phyloP scores from a whole-genome alignment of 2,888 invertebrate species.

The Andrena bucephala region DNA sequence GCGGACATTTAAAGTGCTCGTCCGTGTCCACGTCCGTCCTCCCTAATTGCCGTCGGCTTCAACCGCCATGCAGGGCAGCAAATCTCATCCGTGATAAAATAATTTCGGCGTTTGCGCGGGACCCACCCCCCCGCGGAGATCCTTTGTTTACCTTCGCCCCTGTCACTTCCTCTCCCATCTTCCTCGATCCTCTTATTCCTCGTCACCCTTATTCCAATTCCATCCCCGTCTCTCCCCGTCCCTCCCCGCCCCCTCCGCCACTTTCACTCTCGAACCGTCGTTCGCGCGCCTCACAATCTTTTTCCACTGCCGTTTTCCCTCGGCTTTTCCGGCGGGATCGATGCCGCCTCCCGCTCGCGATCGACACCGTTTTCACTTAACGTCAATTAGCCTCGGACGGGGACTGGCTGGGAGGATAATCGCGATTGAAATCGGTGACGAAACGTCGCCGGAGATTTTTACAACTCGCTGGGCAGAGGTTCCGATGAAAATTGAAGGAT shows the following conservation, averaged over 20 bases:
- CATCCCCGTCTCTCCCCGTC: background rate
- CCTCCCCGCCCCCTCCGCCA: background rate
- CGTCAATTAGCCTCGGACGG: constrained; percentile 38
- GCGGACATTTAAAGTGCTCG: constrained; percentile 82
- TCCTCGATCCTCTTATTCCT: background rate
- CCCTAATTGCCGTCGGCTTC: constrained; percentile 78
- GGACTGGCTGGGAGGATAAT: constrained; percentile 11
- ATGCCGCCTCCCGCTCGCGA: constrained; percentile 28
- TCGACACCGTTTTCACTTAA: constrained; percentile 50
- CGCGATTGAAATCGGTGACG: background rate
- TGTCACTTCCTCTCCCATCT: constrained; percentile 17
- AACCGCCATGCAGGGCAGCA: constrained; percentile 55
- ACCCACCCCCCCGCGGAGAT: background rate
- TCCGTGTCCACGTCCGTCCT: constrained; percentile 81
- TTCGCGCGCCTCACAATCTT: constrained; percentile 2
- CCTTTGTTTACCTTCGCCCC: constrained; percentile 15
- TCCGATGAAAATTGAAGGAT: background rate
- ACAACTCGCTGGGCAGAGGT: background rate
- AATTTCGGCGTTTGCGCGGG: constrained; percentile 47
- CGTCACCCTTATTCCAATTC: background rate
- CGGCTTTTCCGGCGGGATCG: constrained; percentile 12
- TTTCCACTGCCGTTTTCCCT: constrained; percentile 3
- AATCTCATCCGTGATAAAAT: constrained; percentile 60
- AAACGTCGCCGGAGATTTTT: background rate
- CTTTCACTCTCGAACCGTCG: background rate